These are phyloP conservation scores for Tauraco hartlaubi DNA, from an alignment of 2,797 vertebrate genomes.

Conservation along the genomic window DNA sequence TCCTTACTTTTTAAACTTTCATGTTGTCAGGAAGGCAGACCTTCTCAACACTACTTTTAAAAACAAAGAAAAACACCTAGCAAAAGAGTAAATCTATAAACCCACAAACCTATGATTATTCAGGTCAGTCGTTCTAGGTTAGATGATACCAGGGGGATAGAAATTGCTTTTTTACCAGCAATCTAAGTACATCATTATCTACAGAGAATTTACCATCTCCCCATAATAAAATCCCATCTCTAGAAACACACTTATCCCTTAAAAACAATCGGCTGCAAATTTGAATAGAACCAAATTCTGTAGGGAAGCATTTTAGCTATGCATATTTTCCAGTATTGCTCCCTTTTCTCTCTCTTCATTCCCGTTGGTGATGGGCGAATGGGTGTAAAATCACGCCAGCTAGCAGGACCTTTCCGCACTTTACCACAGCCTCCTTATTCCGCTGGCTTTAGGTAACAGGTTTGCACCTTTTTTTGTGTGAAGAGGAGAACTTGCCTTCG, in stretches of 20 bases:
- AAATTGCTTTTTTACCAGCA: slow-evolving; percentile 4
- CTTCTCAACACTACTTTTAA: background rate
- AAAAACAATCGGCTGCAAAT: slow-evolving; percentile 39
- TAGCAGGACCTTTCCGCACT: slow-evolving; percentile 26
- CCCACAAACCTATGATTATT: background rate
- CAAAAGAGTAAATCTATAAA: background rate
- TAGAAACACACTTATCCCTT: background rate
- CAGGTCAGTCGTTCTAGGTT: background rate
- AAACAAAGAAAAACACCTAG: background rate
- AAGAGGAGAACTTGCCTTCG: slow-evolving; percentile 50
- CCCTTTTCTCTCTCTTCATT: background rate
- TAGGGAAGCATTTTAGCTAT: slow-evolving; percentile 7
- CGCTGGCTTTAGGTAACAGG: background rate
- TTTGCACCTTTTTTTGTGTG: slow-evolving; percentile 52
- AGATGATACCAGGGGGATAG: background rate
- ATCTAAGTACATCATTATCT: background rate
- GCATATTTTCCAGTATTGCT: background rate
- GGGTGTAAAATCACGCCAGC: slow-evolving; percentile 17
- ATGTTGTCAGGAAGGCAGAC: background rate
- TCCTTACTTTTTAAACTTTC: background rate
- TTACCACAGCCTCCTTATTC: slow-evolving; percentile 4
- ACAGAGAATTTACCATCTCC: background rate
- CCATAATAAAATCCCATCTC: background rate
- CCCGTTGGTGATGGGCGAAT: background rate
- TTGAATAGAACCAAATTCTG: slow-evolving; percentile 22